Evolutionary conservation across 2,888 invertebrate species (phyloP).

Genomic region (Tuberolachnus salignus): DNA sequence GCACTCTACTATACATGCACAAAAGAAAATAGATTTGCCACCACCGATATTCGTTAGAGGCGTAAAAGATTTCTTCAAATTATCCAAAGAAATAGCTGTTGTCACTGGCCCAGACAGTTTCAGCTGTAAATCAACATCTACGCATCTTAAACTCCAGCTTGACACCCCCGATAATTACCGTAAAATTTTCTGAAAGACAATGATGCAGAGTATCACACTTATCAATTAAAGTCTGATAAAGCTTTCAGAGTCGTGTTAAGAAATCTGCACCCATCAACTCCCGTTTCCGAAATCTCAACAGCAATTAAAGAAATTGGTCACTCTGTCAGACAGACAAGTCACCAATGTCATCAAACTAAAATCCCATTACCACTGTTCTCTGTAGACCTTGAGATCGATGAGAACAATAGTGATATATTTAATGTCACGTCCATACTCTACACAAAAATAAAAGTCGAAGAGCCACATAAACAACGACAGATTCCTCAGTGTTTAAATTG

Average conservation of each 20-base stretch:
- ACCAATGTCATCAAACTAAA: background rate
- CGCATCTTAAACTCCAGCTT: background rate
- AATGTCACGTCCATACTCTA: too few species aligned
- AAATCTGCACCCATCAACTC: too few species aligned
- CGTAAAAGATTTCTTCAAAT: background rate
- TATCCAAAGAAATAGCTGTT: background rate
- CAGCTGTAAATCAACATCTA: background rate
- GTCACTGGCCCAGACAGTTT: too few species aligned
- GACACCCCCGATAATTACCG: background rate
- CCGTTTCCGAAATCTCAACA: too few species aligned
- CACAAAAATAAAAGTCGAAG: too few species aligned
- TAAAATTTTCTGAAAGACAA: background rate
- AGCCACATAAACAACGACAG: too few species aligned
- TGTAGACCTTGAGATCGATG: background rate
- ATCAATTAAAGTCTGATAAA: background rate
- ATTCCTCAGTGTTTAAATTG: too few species aligned
- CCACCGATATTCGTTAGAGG: background rate
- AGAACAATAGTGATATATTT: too few species aligned
- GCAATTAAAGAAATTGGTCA: too few species aligned
- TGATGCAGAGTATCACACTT: background rate
- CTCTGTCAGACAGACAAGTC: background rate
- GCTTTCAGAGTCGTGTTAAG: too few species aligned
- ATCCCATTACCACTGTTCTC: background rate
- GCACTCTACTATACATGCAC: constrained; percentile 9
- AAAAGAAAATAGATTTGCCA: too few species aligned